Evolutionary conservation across 2,797 vertebrate genomes (phyloP), one percentile per base, ranked within the genome.

Genomic region (Xerus rutilus): DNA sequence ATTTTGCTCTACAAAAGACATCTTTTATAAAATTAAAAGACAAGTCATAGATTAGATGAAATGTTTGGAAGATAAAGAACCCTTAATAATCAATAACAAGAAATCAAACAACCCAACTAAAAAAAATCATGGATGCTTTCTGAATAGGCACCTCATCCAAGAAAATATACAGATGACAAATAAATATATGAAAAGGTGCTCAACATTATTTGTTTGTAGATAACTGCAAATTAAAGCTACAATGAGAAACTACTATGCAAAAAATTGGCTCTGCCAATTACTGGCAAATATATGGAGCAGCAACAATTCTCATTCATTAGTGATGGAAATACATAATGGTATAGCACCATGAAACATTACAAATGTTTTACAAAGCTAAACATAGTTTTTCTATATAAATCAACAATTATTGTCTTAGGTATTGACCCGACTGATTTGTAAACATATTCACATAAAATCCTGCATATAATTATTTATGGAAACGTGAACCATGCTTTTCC

Each of bases 151-250:
- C 17, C 23, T 83, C 5, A 81, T 90, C 76, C 72, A 76, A 93
- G 64, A 82, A 89, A 89, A 76, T 32, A 70, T 6, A 15, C 35
- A 89, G 1, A 39, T 93, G 69, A 10, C 52, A 93, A 86, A 30
- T 57, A 88, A 70, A 12, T 65, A 49, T 30, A 64, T 76, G n/a
- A 86, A 82, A 90, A 95, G 17, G 81, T 76, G 9, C 45, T 65
- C 28, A 81, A n/a, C 20, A 39, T 32, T 28, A 25, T 76, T 94
- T 89, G 28, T 30, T 57, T 67, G 4, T 39, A 43, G 45, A 43
- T 25, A 86, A 86, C 28, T 64, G 20, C 18, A 94, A 85, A 86
- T 47, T 89, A 77, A 93, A 93, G 77, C 49, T 15, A 64, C 30
- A 20, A 3, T 32, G 20, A 82, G 81, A 86, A 65, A 62, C 25